Conservation (phyloP, 92 coral and sea anemone genomes). For the Porites rus region DNA sequence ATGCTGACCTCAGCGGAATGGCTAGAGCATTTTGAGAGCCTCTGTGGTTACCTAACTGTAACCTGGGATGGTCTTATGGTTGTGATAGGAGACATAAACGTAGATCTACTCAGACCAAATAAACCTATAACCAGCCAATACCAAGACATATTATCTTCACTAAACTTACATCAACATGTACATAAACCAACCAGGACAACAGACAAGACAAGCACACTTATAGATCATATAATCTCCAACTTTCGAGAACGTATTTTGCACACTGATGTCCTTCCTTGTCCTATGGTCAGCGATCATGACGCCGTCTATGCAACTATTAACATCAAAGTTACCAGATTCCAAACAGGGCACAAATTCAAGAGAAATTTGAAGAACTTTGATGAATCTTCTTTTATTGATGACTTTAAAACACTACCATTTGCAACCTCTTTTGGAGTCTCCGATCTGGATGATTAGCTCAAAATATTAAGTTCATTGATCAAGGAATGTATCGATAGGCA, state of each 20-base stretch:
- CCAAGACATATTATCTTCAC: too few species aligned
- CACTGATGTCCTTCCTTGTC: conserved; percentile 60
- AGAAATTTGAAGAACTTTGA: too few species aligned
- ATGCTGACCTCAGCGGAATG: conserved; percentile 5
- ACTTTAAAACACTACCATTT: too few species aligned
- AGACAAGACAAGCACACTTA: too few species aligned
- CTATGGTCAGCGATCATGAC: conserved; percentile 59
- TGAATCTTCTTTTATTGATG: too few species aligned
- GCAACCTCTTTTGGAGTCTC: too few species aligned
- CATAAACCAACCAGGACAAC: too few species aligned
- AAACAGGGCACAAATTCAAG: conserved; percentile 26
- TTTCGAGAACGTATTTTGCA: conserved; percentile 16
- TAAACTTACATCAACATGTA: too few species aligned
- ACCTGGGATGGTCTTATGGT: not conserved
- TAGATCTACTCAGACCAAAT: too few species aligned
- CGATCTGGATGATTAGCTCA: not conserved
- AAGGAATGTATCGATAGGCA: not conserved
- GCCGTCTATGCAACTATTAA: conserved; percentile 36
- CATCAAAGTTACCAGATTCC: conserved; percentile 28
- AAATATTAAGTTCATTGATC: conserved; percentile 15
- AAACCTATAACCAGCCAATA: too few species aligned
- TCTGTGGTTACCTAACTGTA: conserved; percentile 58
- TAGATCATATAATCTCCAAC: too few species aligned
- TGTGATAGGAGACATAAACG: not conserved
- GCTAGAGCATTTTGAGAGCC: conserved; percentile 56